These are phyloP conservation scores for Brachionus rotundiformis DNA, from an alignment of 1,140 invertebrate genomes.

Conservation along the genomic window DNA sequence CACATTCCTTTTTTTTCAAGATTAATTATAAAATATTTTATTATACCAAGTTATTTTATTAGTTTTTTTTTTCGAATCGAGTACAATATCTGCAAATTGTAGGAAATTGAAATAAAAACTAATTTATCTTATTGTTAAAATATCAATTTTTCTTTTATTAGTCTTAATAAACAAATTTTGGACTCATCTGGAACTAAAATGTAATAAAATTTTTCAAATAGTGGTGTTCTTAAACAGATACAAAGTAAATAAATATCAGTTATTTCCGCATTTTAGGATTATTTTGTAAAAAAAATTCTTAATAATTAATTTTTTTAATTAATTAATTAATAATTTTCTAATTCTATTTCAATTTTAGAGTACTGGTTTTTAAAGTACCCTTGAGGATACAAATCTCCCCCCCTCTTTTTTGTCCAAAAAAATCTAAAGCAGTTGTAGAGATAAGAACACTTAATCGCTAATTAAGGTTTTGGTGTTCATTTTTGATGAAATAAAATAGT, in stretches of 20 bases:
- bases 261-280: not conserved
- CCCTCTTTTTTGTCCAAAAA: too few relatives aligned
- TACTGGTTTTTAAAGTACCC: too few relatives aligned
- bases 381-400: too few relatives aligned
- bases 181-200: conserved; percentile 30
- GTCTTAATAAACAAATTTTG: conserved; percentile 20
- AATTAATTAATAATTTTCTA: too few relatives aligned
- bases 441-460: not conserved
- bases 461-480: not conserved
- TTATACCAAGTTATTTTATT: conserved; percentile 11
- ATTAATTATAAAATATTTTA: conserved; percentile 43
- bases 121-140: conserved; percentile 7
- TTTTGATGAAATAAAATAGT: conserved; percentile 1
- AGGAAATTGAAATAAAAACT: not conserved
- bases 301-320: too few relatives aligned
- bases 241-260: not conserved
- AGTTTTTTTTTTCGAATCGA: not conserved
- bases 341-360: too few relatives aligned
- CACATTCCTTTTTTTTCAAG: conserved; percentile 21
- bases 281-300: too few relatives aligned
- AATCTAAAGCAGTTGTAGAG: not conserved
- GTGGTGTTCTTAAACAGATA: too few relatives aligned
- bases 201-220: not conserved
- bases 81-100: conserved; percentile 22
- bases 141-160: not conserved